These are phyloP conservation scores for Haliclystus octoradiatus DNA, from an alignment of 30 jellyfish, hydroid and myxozoan species.

Conservation along the genomic window DNA sequence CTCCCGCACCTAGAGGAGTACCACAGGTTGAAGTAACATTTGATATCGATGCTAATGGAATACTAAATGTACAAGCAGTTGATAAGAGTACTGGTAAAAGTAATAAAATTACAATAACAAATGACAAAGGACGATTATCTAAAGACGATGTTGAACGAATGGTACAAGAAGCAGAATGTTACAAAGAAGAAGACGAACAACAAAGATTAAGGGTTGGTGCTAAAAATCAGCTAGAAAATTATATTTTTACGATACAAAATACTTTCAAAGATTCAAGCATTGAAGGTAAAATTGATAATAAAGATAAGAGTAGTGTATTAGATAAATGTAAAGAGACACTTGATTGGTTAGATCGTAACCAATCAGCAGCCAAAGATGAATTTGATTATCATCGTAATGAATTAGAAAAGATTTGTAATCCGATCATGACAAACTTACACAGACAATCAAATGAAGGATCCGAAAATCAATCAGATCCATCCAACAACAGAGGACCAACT, in stretches of 20 bases:
- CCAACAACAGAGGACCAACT: too few relatives aligned
- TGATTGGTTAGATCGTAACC: slow-evolving; percentile 75
- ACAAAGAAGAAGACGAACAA: slow-evolving; percentile 65
- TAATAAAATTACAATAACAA: slow-evolving; percentile 65
- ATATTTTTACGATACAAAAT: slow-evolving; percentile 43
- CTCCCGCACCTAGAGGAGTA: too few relatives aligned
- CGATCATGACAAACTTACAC: slow-evolving; percentile 64
- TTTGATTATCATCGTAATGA: too few relatives aligned
- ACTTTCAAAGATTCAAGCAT: slow-evolving; percentile 82
- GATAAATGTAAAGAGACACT: slow-evolving; percentile 73
- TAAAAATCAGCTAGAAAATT: slow-evolving; percentile 58
- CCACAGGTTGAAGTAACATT: slow-evolving; percentile 95
- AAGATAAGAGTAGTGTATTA: slow-evolving; percentile 52
- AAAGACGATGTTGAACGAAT: slow-evolving; percentile 75
- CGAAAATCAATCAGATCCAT: too few relatives aligned
- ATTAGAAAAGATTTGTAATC: slow-evolving; percentile 74
- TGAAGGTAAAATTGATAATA: slow-evolving; percentile 74
- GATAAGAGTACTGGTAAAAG: slow-evolving; percentile 86
- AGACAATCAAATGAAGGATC: slow-evolving; percentile 6
- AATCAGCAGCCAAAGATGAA: too few relatives aligned
- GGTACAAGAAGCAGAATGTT: slow-evolving; percentile 79
- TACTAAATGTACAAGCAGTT: slow-evolving; percentile 81
- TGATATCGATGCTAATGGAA: too few relatives aligned
- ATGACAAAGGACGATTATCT: slow-evolving; percentile 80
- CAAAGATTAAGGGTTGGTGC: slow-evolving; percentile 47